Evolutionary conservation across 1,140 invertebrate species (phyloP), one percentile per base, ranked within the genome.

Genomic region (Himalopsyche phryganea): DNA sequence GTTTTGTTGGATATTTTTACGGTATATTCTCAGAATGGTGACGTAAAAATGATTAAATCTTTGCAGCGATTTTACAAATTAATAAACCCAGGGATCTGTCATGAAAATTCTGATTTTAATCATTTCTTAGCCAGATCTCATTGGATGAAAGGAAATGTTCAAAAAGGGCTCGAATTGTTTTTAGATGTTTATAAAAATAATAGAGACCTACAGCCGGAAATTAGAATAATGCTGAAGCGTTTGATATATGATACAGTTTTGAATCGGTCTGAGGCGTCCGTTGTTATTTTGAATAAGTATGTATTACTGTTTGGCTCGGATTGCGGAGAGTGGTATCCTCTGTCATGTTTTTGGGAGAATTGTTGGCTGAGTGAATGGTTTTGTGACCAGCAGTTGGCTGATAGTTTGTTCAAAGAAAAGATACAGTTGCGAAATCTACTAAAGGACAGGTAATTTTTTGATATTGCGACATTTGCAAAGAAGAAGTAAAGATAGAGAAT

Each of bases 361-460:
- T 59, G 47, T 48, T 55, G 45, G 56, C 38, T 58, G 11, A 63
- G 61, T 33, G 52, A 63, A n/a, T 63, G 61, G 61, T 63, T 50
- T 48, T 44, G 40, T 18, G 61, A 63, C 45, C 50, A 59, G 18
- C 56, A 59, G 48, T 17, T 59, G 17, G 56, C 61, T 9, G 56
- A 59, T 6, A 11, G 23, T n/a, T 33, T 63, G 20, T 59, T 59
- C 11, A 50, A 59, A 15, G 46, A 63, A 6, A 19, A 58, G 47
- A 35, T 50, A 14, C 46, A 33, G 7, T 19, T 56, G n/a, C 32
- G 46, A 17, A 41, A 49, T 13, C 13, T 41, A 10, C 14, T 56
- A 14, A 19, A 10, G 3, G 53, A 56, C 19, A 40, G 42, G 53
- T 56, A 17, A 17, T n/a, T n/a, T n/a, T n/a, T n/a, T n/a, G n/a